phyloP scores from a whole-genome alignment of 35 echinoderm and acorn worm species.

The Heliocidaris erythrogramma region DNA sequence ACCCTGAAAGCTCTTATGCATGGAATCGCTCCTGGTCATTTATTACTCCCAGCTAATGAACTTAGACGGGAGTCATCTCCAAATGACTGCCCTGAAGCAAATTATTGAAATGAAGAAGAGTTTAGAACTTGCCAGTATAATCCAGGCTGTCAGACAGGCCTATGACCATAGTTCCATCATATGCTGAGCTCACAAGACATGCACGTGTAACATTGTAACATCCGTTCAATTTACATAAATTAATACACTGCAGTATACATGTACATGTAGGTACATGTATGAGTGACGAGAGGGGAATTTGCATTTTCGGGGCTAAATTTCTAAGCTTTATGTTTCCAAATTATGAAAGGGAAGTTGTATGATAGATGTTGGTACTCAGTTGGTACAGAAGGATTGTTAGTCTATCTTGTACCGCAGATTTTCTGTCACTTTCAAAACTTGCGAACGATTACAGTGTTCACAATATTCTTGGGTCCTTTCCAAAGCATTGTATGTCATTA shows the following conservation, averaged over 20 bases:
- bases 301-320: neutral
- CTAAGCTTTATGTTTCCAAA: neutral
- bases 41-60: constrained; percentile 17
- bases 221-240: neutral
- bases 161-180: neutral
- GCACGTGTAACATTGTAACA: neutral
- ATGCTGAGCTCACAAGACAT: neutral
- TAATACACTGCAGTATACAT: neutral
- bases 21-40: constrained; percentile 1
- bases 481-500: too few relatives aligned
- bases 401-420: too few relatives aligned
- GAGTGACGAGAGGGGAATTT: neutral
- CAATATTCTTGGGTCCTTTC: neutral
- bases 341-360: neutral
- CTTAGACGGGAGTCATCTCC: neutral
- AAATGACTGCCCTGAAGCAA: neutral
- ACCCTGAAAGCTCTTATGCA: neutral
- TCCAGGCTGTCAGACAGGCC: neutral
- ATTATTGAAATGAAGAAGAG: neutral
- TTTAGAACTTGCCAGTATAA: neutral
- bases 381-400: neutral
- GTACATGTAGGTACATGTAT: neutral
- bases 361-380: neutral
- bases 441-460: neutral
- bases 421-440: neutral